Evolutionary conservation across 2,888 invertebrate genomes (phyloP), one percentile per base, ranked within the genome.

Genomic region (Conops quadrifasciatus): DNA sequence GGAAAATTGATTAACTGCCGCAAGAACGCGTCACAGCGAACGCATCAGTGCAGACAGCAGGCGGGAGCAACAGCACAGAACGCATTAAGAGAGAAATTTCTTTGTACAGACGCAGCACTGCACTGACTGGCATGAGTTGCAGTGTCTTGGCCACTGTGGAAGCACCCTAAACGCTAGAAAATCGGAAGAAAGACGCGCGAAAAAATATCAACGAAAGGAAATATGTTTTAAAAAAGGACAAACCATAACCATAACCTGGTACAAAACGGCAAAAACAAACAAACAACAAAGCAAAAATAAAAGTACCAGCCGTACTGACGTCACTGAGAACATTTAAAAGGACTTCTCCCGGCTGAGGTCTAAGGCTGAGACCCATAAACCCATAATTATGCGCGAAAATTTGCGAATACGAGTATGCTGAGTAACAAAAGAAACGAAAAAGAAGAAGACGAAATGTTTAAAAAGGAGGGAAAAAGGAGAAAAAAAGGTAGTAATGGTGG

Each of bases 371-470:
- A 28, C 59, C 58, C 47, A 49, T 49, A 47, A 67, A 47, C 59
- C 67, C 67, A 47, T 67, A 67, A 67, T 67, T 67, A 67, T 67
- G 59, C 67, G 59, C 67, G 24, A 45, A 67, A 59, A 67, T 59
- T 67, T 67, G 59, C 59, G 26, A 60, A 60, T 28, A 49, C 9
- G 36, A 36, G 9, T 4, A 36, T 36, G 36, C 4, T 9, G 36
- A 36, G 36, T 7, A 9, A 36, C 4, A 49, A 3, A n/a, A 49
- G 49, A 1, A 49, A 49, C 4, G 19, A 49, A 13, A 5, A 53
- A 53, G n/a, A 49, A 53, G 24, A 19, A 21, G 21, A 53, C 53
- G 53, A 53, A 1, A 21, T 21, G n/a, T 49, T 19, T 5, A 49
- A 16, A 49, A 5, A 13, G 19, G 13, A 49, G 13, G 1, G n/a